Conservation (phyloP, 2,113 vertebrate genomes). For the Oryctolagus cuniculus region mOryCun1.1 NC_091436.1:50420001-50420500, state of each 20-base stretch:
- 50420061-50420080: not conserved
- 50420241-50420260: not conserved
- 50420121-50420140: not conserved
- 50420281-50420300: constrained; percentile 11
- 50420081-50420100: not conserved
- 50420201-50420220: constrained; percentile 28
- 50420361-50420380: constrained; percentile 59
- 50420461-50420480: constrained; percentile 67
- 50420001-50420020: not conserved
- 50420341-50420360: constrained; percentile 28
- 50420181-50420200: constrained; percentile 47
- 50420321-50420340: constrained; percentile 39
- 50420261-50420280: not conserved
- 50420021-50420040: not conserved
- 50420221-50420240: constrained; percentile 38
- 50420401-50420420: constrained; percentile 1
- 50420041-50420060: constrained; percentile 1
- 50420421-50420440: constrained; percentile 58
- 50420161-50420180: not conserved
- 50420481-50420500: constrained; percentile 82
- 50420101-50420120: not conserved
- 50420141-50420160: not conserved
- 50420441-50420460: constrained; percentile 77
- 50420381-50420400: constrained; percentile 34
- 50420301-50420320: not conserved